These are phyloP conservation scores for Steromphala cineraria DNA, from an alignment of 2,888 invertebrate genomes.

Conservation along the genomic window DNA sequence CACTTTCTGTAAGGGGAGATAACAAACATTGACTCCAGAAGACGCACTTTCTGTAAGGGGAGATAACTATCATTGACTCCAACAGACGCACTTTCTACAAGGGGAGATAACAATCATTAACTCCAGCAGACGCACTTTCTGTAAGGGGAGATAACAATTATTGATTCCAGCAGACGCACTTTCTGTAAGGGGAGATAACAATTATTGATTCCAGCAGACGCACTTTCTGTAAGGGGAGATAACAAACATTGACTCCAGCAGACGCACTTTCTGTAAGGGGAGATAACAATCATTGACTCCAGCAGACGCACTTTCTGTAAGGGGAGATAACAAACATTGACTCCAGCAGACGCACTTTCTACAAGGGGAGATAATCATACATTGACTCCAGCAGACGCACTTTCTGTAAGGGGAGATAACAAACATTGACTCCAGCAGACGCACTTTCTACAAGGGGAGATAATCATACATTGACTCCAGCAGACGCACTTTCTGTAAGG, in stretches of 20 bases:
- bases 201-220: constrained; percentile 64
- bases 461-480: constrained; percentile 55
- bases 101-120: constrained; percentile 38
- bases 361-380: constrained; percentile 28
- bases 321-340: constrained; percentile 33
- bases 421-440: constrained; percentile 64
- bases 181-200: constrained; percentile 54
- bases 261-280: constrained; percentile 64
- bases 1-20: constrained; percentile 62
- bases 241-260: constrained; percentile 61
- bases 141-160: constrained; percentile 27
- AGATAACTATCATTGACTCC: constrained; percentile 47
- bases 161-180: constrained; percentile 66
- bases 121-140: constrained; percentile 69
- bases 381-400: constrained; percentile 63
- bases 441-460: constrained; percentile 63
- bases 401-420: constrained; percentile 57
- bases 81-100: constrained; percentile 69
- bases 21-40: constrained; percentile 61
- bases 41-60: constrained; percentile 64
- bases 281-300: constrained; percentile 47
- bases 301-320: constrained; percentile 69
- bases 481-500: constrained; percentile 68
- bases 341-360: constrained; percentile 69
- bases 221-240: constrained; percentile 62